Conservation (phyloP, 2,888 invertebrate species). For the Callimorpha dominula region DNA sequence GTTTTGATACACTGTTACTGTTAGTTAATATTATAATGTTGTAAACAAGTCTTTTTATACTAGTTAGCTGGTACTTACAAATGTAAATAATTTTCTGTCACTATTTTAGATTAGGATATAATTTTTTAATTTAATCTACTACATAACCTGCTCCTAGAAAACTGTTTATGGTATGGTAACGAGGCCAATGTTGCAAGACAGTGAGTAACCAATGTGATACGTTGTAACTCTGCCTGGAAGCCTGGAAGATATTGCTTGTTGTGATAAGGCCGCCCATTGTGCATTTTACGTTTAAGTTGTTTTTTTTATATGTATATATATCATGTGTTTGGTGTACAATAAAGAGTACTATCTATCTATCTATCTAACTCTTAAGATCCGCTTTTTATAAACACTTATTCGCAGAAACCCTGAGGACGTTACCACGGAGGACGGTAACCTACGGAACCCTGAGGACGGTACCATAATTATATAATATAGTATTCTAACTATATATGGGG, state of each 20-base stretch:
- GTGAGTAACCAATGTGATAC: constrained; percentile 56
- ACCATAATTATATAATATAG: too few relatives aligned
- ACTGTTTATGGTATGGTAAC: constrained; percentile 21
- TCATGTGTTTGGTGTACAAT: too few relatives aligned
- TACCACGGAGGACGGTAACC: too few relatives aligned
- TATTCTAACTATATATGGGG: too few relatives aligned
- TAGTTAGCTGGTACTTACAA: background rate
- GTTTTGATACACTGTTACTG: background rate
- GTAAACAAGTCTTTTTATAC: background rate
- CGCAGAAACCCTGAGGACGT: constrained; percentile 53
- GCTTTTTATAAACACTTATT: constrained; percentile 71
- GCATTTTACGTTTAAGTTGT: too few relatives aligned
- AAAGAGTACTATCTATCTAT: too few relatives aligned
- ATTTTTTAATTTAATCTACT: background rate
- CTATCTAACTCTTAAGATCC: constrained; percentile 61
- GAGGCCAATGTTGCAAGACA: constrained; percentile 64
- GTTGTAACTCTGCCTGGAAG: too few relatives aligned
- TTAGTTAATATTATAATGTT: background rate
- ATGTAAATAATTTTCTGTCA: background rate
- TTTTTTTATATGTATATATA: too few relatives aligned
- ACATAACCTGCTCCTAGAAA: constrained; percentile 16
- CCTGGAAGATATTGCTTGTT: too few relatives aligned
- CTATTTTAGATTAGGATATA: background rate
- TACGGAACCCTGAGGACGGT: too few relatives aligned
- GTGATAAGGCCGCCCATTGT: too few relatives aligned